Evolutionary conservation across 2,888 invertebrate genomes (phyloP).

Genomic region (Amphipoea oculea): DNA sequence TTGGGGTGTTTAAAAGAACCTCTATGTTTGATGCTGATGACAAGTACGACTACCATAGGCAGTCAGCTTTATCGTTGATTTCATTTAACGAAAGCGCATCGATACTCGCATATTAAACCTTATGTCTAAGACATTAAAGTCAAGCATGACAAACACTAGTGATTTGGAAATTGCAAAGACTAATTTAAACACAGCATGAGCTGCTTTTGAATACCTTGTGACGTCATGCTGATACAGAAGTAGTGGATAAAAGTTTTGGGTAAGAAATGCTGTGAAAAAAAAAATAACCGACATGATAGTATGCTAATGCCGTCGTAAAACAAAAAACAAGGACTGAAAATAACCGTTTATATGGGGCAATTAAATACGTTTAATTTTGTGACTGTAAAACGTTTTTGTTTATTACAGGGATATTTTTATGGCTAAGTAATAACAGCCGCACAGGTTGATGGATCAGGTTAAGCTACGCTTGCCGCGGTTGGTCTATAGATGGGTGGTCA

Average conservation of each 20-base stretch:
- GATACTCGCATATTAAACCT: background rate
- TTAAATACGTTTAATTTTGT: background rate
- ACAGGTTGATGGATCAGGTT: no score
- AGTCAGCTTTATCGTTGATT: background rate
- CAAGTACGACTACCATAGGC: background rate
- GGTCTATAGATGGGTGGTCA: no score
- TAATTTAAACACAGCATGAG: background rate
- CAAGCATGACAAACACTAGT: background rate
- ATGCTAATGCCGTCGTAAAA: background rate
- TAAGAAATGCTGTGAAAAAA: background rate
- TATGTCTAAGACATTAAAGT: conserved; percentile 3
- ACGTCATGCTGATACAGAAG: background rate
- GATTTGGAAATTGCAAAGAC: background rate
- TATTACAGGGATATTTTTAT: background rate
- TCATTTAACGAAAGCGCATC: background rate
- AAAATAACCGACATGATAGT: background rate
- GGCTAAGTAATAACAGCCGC: no score
- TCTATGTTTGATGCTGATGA: background rate
- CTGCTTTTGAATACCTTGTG: background rate
- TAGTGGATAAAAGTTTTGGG: background rate
- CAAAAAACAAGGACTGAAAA: background rate
- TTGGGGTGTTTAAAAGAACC: background rate
- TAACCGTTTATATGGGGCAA: background rate
- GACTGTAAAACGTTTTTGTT: background rate
- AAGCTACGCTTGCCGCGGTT: no score